Conservation (phyloP, 2,113 vertebrate species). For the Callocephalon fimbriatum region DNA sequence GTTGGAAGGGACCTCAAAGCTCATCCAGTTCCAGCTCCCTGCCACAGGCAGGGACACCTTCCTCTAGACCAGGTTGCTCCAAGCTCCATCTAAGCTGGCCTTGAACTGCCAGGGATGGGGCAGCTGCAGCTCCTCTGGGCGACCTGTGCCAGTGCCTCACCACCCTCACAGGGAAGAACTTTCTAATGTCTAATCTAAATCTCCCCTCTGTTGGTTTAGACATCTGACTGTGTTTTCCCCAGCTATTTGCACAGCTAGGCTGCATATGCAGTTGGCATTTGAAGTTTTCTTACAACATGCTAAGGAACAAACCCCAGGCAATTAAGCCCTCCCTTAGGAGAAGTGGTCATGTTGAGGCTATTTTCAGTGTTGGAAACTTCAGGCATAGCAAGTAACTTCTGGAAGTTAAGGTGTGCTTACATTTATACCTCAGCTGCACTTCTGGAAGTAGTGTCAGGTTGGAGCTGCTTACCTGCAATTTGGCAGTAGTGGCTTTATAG, state of each 20-base stretch:
- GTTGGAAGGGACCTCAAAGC: background rate
- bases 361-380: rapidly evolving
- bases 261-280: rapidly evolving
- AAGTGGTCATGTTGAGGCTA: rapidly evolving
- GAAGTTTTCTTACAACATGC: rapidly evolving
- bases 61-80: background rate
- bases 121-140: background rate
- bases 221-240: no score
- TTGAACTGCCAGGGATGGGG: background rate
- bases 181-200: background rate
- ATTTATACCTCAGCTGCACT: rapidly evolving
- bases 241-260: rapidly evolving
- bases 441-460: rapidly evolving
- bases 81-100: background rate
- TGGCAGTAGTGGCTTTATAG: rapidly evolving
- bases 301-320: rapidly evolving
- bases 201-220: background rate
- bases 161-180: background rate
- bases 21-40: background rate
- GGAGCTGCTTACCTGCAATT: no score
- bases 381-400: rapidly evolving
- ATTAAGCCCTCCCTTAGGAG: background rate
- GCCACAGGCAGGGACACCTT: background rate
- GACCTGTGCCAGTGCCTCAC: background rate
- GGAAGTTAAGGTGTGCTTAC: rapidly evolving